Evolutionary conservation across 2,888 invertebrate genomes (phyloP).

Genomic region (Arrhopalites spinosus): DNA sequence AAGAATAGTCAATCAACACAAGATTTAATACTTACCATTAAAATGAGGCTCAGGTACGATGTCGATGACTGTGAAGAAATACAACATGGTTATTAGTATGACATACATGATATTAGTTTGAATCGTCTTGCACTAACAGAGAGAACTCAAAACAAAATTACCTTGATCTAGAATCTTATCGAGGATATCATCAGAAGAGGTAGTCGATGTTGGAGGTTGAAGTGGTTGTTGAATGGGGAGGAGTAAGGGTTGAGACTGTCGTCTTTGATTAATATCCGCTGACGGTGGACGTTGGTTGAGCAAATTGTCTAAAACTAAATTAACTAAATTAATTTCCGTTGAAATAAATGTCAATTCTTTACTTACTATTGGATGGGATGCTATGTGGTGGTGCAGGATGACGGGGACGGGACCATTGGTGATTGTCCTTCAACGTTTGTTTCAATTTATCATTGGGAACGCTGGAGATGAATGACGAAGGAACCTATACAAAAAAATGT

Average conservation of each 20-base stretch:
- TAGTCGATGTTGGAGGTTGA: conserved; percentile 36
- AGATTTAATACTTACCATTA: conserved; percentile 8
- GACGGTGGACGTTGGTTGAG: conserved; percentile 30
- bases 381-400: conserved; percentile 4
- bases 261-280: conserved; percentile 19
- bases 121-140: too few relatives aligned
- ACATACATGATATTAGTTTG: too few relatives aligned
- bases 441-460: conserved; percentile 34
- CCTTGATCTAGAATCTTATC: conserved; percentile 76
- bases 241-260: conserved; percentile 23
- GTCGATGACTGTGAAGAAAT: conserved; percentile 72
- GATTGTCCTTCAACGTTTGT: conserved; percentile 31
- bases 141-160: too few relatives aligned
- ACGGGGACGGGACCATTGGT: conserved; percentile 18
- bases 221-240: conserved; percentile 28
- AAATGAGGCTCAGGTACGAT: conserved; percentile 69
- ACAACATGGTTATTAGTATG: too few relatives aligned
- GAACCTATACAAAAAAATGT: conserved; percentile 5
- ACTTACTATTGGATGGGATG: conserved; percentile 25
- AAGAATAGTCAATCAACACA: background rate
- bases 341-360: too few relatives aligned
- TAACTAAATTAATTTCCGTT: too few relatives aligned
- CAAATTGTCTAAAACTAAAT: conserved; percentile 31
- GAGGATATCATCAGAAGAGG: conserved; percentile 62
- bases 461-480: conserved; percentile 16